A percentile compares a stretch with the other conserved stretches of the same genome.
Evolutionary conservation across 92 coral and sea anemone genomes (phyloP).

Genomic region (Epizoanthus rinbou): DNA sequence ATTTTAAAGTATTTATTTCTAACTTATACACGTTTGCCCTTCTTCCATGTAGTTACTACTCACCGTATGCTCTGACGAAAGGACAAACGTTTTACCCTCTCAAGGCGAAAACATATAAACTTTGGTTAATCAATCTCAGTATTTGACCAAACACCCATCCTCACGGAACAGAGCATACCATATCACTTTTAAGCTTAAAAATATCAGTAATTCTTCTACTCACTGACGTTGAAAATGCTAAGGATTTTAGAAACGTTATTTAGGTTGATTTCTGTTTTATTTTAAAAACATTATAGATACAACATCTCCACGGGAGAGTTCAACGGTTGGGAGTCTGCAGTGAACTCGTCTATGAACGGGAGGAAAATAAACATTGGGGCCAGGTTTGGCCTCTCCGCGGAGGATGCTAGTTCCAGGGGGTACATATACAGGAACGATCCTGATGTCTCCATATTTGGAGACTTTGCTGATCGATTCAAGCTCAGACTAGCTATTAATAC

Average conservation of each 20-base stretch:
- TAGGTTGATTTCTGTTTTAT: background rate
- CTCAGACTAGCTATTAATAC: conserved; percentile 44
- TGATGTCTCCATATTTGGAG: conserved; percentile 42
- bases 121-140: too few species aligned
- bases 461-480: conserved; percentile 36
- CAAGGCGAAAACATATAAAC: too few species aligned
- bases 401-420: conserved; percentile 44
- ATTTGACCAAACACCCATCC: too few species aligned
- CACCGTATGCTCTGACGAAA: too few species aligned
- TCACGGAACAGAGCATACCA: too few species aligned
- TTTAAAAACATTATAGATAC: conserved; percentile 4
- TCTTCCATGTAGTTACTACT: too few species aligned
- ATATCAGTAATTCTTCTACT: too few species aligned
- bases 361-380: conserved; percentile 38
- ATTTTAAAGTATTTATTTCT: too few species aligned
- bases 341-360: conserved; percentile 27
- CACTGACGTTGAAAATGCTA: too few species aligned
- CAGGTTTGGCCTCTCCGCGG: conserved; percentile 2
- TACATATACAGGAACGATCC: conserved; percentile 45
- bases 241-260: background rate
- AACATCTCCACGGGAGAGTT: conserved; percentile 50
- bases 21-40: too few species aligned
- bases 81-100: too few species aligned
- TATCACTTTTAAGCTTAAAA: too few species aligned
- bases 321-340: conserved; percentile 46